Evolutionary conservation across 2,888 invertebrate genomes (phyloP).

Genomic region (Fissipunctia ypsillon): DNA sequence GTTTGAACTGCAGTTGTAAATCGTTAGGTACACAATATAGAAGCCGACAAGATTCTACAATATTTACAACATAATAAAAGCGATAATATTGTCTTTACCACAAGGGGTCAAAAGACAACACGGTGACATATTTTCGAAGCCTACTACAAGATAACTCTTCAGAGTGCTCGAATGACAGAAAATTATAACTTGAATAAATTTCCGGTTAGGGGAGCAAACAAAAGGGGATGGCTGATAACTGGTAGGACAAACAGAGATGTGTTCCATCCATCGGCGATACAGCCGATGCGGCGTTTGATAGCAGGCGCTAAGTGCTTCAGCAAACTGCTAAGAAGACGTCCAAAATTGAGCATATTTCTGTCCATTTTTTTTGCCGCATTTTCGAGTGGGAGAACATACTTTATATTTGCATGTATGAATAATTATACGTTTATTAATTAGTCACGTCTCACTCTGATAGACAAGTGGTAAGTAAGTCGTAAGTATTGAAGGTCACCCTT

Average conservation of each 20-base stretch:
- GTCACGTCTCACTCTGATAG: conserved; percentile 20
- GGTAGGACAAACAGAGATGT: conserved; percentile 83
- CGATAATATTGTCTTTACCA: conserved; percentile 48
- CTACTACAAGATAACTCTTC: conserved; percentile 70
- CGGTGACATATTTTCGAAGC: conserved; percentile 72
- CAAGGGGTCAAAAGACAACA: conserved; percentile 79
- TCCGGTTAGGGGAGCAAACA: conserved; percentile 88
- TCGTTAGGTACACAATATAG: conserved; percentile 52
- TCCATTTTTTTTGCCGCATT: background rate
- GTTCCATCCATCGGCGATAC: conserved; percentile 85
- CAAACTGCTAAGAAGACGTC: conserved; percentile 72
- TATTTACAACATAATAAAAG: conserved; percentile 61
- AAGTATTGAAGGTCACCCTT: conserved; percentile 39
- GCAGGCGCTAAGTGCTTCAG: conserved; percentile 83
- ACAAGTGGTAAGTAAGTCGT: conserved; percentile 13
- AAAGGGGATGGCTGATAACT: conserved; percentile 81
- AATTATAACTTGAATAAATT: conserved; percentile 90
- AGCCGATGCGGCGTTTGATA: conserved; percentile 87
- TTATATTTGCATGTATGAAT: conserved; percentile 1
- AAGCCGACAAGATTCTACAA: conserved; percentile 46
- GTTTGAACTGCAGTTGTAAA: conserved; percentile 44
- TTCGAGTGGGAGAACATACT: background rate
- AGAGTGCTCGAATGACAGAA: conserved; percentile 86
- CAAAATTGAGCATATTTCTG: background rate
- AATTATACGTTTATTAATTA: conserved; percentile 24